Evolutionary conservation across 2,888 invertebrate genomes (phyloP).

Genomic region (Elegia similella): DNA sequence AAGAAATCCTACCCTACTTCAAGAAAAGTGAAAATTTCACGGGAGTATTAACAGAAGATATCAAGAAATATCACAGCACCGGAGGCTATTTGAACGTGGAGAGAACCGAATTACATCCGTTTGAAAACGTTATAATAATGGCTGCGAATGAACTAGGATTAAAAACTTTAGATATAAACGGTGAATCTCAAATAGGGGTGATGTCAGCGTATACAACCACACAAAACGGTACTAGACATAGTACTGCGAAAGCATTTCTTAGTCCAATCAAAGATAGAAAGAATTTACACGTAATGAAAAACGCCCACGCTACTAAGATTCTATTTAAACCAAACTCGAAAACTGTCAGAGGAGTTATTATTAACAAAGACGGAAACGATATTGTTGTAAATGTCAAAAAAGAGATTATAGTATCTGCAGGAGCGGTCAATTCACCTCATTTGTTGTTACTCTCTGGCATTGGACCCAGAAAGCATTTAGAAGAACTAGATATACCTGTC

Average conservation of each 20-base stretch:
- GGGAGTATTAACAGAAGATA: slow-evolving; percentile 31
- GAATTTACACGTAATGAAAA: slow-evolving; percentile 71
- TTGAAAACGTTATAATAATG: slow-evolving; percentile 50
- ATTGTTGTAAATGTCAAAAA: slow-evolving; percentile 58
- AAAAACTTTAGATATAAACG: slow-evolving; percentile 55
- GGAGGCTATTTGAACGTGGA: slow-evolving; percentile 66
- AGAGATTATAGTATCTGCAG: slow-evolving; percentile 76
- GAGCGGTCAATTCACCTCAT: slow-evolving; percentile 76
- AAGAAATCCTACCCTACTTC: slow-evolving; percentile 73
- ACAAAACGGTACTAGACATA: slow-evolving; percentile 67
- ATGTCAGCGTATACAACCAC: slow-evolving; percentile 64
- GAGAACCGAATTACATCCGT: slow-evolving; percentile 33
- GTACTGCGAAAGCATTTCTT: slow-evolving; percentile 79
- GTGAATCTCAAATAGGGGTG: slow-evolving; percentile 70
- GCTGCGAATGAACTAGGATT: slow-evolving; percentile 70
- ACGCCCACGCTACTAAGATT: slow-evolving; percentile 77
- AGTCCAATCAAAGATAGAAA: slow-evolving; percentile 52
- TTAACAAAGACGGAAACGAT: slow-evolving; percentile 52
- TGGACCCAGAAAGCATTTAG: slow-evolving; percentile 67
- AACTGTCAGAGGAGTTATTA: slow-evolving; percentile 59
- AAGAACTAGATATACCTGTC: slow-evolving; percentile 55
- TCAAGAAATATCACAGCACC: slow-evolving; percentile 49
- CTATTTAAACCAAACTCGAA: slow-evolving; percentile 73
- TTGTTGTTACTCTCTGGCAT: slow-evolving; percentile 76
- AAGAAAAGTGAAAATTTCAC: slow-evolving; percentile 73